Evolutionary conservation across 35 echinoderm and acorn worm species (phyloP), one percentile per base, ranked within the genome.

Genomic region (Acanthaster planci): DNA sequence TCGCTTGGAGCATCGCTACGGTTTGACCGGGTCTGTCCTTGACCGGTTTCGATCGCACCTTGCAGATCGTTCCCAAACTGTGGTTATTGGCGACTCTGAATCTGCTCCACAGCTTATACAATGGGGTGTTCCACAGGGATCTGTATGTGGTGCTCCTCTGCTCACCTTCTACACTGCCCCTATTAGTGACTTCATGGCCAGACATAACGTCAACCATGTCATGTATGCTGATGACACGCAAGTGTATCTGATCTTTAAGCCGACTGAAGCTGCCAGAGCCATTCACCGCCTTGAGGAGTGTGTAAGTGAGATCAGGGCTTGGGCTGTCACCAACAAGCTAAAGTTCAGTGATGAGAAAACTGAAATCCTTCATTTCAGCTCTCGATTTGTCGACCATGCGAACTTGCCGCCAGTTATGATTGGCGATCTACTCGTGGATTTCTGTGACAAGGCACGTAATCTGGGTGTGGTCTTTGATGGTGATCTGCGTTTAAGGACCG

Each of bases 1-100:
- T 30, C 88, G 89, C 6, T 76, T 95, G 1, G 9, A 27, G 23
- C 22, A 8, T 39, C 72, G 68, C 18, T 95, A 80, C 84, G 88
- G 88, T 79, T 39, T 95, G 21, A 22, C 26, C 8, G 88, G n/a
- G n/a, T n/a, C n/a, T n/a, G n/a, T n/a, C n/a, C n/a, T n/a, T n/a
- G n/a, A n/a, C n/a, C n/a, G n/a, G n/a, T n/a, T n/a, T n/a, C n/a
- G n/a, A n/a, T n/a, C n/a, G n/a, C n/a, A n/a, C n/a, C n/a, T n/a
- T n/a, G n/a, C n/a, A n/a, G n/a, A n/a, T n/a, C n/a, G n/a, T n/a
- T n/a, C n/a, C n/a, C n/a, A n/a, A n/a, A n/a, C 54, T 77, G 85
- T 87, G 27, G 30, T 21, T 8, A 57, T 79, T 37, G 29, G 76
- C 21, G 53, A 87, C 50, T n/a, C n/a, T n/a, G n/a, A n/a, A 19